Evolutionary conservation across 1,140 invertebrate species (phyloP), one percentile per base, ranked within the genome.

Genomic region (Andricus grossulariae): DNA sequence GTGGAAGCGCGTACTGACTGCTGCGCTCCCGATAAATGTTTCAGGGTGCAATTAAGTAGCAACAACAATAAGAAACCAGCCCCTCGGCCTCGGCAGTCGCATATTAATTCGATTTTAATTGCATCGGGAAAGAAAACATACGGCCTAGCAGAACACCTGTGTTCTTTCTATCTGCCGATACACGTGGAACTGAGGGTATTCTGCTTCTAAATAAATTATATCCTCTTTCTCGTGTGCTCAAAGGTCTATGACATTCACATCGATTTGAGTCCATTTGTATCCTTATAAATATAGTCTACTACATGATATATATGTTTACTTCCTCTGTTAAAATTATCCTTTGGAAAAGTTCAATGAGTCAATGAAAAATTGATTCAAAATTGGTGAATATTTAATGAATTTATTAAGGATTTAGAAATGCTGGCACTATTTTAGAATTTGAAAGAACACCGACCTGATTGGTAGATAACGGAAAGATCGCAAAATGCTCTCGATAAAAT

Each of bases 31-130:
- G 83, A 84, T 84, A 84, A 84, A 82, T 82, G 81, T 80, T 82
- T 82, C 77, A 73, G 79, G 51, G 81, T 82, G 83, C 81, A 84
- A 84, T 84, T 84, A 84, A 84, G 82, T 80, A 80, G 81, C 77
- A 74, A 54, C 81, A 81, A 81, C 83, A 78, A 82, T 81, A 82
- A 82, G 79, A 81, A 85, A 82, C 71, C 82, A 78, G 75, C 80
- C 81, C 82, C 82, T 81, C 78, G 80, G 80, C 81, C 60, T 79
- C 77, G 75, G 74, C 78, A 57, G 82, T 82, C 80, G 81, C 77
- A 82, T 84, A 86, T 85, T 86, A 85, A 86, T 85, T 83, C 82
- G 80, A 72, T 83, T 81, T 80, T 87, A 87, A 82, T 81, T 83
- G 77, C 82, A 54, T 70, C 78, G 73, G 71, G 66, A 81, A 82